Evolutionary conservation across 2,797 vertebrate species (phyloP).

Genomic region (Echeneis naucrates): DNA sequence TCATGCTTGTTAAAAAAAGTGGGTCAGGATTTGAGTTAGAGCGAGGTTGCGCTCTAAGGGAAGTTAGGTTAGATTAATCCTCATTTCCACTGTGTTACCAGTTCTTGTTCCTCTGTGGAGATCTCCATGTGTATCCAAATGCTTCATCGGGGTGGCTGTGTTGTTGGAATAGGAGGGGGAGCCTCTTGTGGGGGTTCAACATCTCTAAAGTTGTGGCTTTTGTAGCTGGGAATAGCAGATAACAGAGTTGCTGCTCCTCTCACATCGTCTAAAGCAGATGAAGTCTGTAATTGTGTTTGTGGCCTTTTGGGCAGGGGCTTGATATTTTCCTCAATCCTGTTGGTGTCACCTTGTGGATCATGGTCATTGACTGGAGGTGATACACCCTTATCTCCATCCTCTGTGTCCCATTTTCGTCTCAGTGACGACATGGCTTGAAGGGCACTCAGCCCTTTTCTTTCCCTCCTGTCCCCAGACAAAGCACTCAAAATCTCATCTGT

Average conservation of each 20-base stretch:
- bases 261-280: slow-evolving; percentile 28
- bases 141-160: slow-evolving; percentile 49
- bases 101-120: slow-evolving; percentile 56
- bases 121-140: slow-evolving; percentile 42
- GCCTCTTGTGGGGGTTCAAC: slow-evolving; percentile 18
- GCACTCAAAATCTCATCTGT: slow-evolving; percentile 36
- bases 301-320: slow-evolving; percentile 24
- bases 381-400: neutral
- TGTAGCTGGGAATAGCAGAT: slow-evolving; percentile 48
- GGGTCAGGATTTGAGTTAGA: no score
- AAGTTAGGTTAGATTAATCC: slow-evolving; percentile 61
- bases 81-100: slow-evolving; percentile 71
- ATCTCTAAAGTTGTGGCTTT: slow-evolving; percentile 42
- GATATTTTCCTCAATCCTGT: slow-evolving; percentile 1
- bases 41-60: neutral
- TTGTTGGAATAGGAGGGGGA: slow-evolving; percentile 57
- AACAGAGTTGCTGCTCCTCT: slow-evolving; percentile 27
- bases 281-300: slow-evolving; percentile 14
- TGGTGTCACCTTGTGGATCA: neutral
- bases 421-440: slow-evolving; percentile 70
- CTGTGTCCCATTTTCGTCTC: slow-evolving; percentile 65
- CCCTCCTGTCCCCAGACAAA: slow-evolving; percentile 10
- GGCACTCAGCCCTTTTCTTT: slow-evolving; percentile 70
- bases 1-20: slow-evolving; percentile 14
- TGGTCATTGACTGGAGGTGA: slow-evolving; percentile 7